phyloP scores from a whole-genome alignment of 1,140 invertebrate species.

The Zaprionus taronus region DNA sequence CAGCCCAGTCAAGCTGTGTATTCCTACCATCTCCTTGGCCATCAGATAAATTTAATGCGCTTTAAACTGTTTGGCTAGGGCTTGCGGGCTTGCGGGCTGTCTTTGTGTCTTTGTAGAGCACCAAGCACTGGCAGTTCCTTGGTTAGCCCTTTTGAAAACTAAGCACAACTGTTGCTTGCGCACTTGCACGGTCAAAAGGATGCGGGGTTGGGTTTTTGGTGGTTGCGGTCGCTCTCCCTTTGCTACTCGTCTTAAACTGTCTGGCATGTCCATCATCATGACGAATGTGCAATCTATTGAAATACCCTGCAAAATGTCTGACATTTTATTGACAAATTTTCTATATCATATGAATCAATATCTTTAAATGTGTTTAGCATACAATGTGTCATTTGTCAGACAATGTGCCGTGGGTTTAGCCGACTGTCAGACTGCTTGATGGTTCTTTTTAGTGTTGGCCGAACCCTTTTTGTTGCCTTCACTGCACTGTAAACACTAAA shows the following conservation, averaged over 20 bases:
- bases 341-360: conserved; percentile 1
- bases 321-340: background rate
- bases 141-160: conserved; percentile 62
- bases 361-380: background rate
- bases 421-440: background rate
- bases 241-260: conserved; percentile 29
- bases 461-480: background rate
- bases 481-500: conserved; percentile 39
- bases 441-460: background rate
- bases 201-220: conserved; percentile 46
- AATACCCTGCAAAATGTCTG: conserved; percentile 17
- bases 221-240: conserved; percentile 39
- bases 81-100: conserved; percentile 59
- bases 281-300: conserved; percentile 45
- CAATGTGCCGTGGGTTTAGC: background rate
- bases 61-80: conserved; percentile 77
- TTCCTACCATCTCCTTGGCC: conserved; percentile 31
- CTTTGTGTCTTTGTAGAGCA: conserved; percentile 22
- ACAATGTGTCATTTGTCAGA: background rate
- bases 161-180: conserved; percentile 73
- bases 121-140: conserved; percentile 26
- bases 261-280: conserved; percentile 44
- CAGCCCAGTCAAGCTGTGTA: conserved; percentile 20
- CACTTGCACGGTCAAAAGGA: conserved; percentile 66
- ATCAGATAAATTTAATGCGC: conserved; percentile 80